phyloP scores from a whole-genome alignment of 2,888 invertebrate genomes.

The Eilema griseolum region DNA sequence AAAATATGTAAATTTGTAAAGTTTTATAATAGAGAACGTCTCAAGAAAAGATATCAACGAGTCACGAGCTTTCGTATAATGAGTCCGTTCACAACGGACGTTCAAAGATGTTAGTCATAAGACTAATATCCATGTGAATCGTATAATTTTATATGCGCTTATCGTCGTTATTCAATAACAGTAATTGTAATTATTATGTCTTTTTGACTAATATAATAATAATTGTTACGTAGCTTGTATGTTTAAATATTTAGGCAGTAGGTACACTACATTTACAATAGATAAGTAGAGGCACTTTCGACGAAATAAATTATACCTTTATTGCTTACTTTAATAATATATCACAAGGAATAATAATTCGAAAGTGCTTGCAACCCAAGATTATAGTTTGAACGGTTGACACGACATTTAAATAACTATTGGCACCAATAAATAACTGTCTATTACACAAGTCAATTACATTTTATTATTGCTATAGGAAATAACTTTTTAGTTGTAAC shows the following conservation, averaged over 20 bases:
- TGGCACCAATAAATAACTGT: neutral
- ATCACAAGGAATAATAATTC: neutral
- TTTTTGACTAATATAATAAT: conserved; percentile 13
- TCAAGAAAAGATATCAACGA: conserved; percentile 80
- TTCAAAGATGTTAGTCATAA: conserved; percentile 33
- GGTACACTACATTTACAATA: neutral
- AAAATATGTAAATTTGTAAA: conserved; percentile 2
- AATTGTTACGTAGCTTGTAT: neutral
- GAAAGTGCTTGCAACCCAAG: conserved; percentile 12
- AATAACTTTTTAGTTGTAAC: conserved; percentile 13
- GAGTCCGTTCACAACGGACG: conserved; percentile 47
- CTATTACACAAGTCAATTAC: neutral
- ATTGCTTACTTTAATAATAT: neutral
- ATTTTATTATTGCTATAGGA: conserved; percentile 12
- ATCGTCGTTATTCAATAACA: conserved; percentile 19
- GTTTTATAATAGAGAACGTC: conserved; percentile 25
- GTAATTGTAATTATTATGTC: neutral
- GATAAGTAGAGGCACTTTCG: neutral
- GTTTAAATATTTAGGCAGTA: neutral
- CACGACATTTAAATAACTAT: neutral
- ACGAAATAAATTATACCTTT: neutral
- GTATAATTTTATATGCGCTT: conserved; percentile 32
- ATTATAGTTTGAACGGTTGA: conserved; percentile 8
- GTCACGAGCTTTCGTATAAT: conserved; percentile 35
- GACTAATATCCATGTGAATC: conserved; percentile 27